Percentiles rank a stretch among this genome's conserved stretches.
Conservation (phyloP, 2,113 vertebrate species). For the Brienomyrus brachyistius region DNA sequence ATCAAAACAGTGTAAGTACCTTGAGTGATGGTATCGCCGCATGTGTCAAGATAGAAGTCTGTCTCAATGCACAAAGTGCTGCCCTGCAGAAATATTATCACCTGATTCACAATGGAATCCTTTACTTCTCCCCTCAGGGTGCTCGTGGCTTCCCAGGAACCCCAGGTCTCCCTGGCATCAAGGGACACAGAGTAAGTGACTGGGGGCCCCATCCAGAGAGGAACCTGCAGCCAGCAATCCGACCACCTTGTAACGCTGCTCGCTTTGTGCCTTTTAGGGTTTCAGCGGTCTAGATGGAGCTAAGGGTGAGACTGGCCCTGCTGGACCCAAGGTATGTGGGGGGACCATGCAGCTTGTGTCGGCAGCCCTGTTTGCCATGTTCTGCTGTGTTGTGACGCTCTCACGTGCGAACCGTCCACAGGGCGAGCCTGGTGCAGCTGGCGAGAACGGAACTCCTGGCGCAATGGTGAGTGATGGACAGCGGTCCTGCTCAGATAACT, state of each 20-base stretch:
- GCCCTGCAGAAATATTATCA: not conserved
- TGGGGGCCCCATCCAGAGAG: not conserved
- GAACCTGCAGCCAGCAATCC: not conserved
- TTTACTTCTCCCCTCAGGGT: slow-evolving; percentile 58
- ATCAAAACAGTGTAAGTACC: not conserved
- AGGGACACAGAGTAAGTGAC: slow-evolving; percentile 94
- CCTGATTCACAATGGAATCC: not conserved
- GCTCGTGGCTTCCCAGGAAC: slow-evolving; percentile 96
- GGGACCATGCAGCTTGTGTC: not conserved
- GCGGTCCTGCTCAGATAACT: not conserved
- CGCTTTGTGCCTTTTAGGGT: slow-evolving; percentile 59
- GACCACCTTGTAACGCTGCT: not conserved
- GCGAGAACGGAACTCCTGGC: slow-evolving; percentile 91
- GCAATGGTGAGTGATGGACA: slow-evolving; percentile 71
- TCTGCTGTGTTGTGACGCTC: not conserved
- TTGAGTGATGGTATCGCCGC: not conserved
- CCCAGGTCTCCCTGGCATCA: slow-evolving; percentile 93
- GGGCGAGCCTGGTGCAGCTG: slow-evolving; percentile 83
- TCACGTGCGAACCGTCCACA: slow-evolving; percentile 37
- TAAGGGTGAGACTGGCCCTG: slow-evolving; percentile 87
- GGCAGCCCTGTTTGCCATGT: not conserved
- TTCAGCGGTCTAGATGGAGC: slow-evolving; percentile 96
- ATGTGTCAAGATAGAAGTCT: not conserved
- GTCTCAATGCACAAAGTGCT: not conserved
- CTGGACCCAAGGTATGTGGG: slow-evolving; percentile 89